A percentile compares a stretch with the other conserved stretches of the same genome.
Evolutionary conservation across 2,888 invertebrate genomes (phyloP).

Genomic region (Sepiola atlantica): DNA sequence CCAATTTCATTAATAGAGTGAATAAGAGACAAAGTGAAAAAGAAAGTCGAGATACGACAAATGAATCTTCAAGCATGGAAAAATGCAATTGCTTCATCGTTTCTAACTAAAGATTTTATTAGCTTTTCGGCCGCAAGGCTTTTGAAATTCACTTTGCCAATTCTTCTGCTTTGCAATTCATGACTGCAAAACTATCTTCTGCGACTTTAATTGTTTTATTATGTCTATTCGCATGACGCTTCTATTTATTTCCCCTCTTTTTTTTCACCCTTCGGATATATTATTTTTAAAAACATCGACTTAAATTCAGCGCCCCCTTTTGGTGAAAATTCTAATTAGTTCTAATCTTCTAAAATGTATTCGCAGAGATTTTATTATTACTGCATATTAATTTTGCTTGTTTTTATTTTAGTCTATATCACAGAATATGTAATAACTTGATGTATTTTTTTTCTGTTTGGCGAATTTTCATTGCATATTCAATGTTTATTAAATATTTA

Average conservation of each 20-base stretch:
- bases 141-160: slow-evolving; percentile 14
- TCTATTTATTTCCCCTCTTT: background rate
- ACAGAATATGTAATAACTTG: background rate
- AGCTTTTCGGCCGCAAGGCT: background rate
- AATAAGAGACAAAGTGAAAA: background rate
- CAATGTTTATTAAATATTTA: background rate
- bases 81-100: slow-evolving; percentile 22
- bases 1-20: background rate
- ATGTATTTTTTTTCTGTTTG: background rate
- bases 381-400: background rate
- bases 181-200: slow-evolving; percentile 32
- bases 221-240: background rate
- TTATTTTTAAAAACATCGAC: slow-evolving; percentile 32
- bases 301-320: background rate
- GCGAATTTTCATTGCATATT: background rate
- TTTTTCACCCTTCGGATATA: slow-evolving; percentile 13
- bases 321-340: slow-evolving; percentile 20
- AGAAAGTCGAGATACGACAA: background rate
- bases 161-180: slow-evolving; percentile 15
- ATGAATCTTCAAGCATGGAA: slow-evolving; percentile 12
- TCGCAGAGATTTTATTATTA: slow-evolving; percentile 9
- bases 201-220: slow-evolving; percentile 32
- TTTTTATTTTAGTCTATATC: background rate
- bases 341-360: background rate
- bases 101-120: slow-evolving; percentile 32